phyloP scores from a whole-genome alignment of 2,888 invertebrate genomes.

The Cosmopolites sordidus region DNA sequence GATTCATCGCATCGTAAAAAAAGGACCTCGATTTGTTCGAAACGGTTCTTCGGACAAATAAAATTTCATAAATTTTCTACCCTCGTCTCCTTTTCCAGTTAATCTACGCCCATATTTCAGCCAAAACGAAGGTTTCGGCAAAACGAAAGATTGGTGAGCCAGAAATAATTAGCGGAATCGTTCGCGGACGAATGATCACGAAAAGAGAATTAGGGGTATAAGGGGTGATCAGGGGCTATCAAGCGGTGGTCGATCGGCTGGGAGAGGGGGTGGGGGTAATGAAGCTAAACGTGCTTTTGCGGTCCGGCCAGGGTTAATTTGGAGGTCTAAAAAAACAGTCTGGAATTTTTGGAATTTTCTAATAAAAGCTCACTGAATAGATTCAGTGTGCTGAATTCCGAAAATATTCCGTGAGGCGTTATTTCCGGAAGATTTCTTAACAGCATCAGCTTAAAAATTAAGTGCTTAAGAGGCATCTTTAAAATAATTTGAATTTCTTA shows the following conservation, averaged over 20 bases:
- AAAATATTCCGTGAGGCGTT: too few relatives aligned
- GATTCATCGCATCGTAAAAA: too few relatives aligned
- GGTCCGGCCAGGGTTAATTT: constrained; percentile 9
- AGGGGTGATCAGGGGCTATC: not conserved
- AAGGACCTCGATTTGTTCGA: too few relatives aligned
- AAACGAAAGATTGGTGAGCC: constrained; percentile 20
- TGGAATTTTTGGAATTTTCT: constrained; percentile 11
- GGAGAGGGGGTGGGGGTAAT: not conserved
- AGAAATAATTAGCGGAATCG: constrained; percentile 22
- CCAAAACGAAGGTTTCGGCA: constrained; percentile 15
- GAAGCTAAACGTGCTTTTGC: constrained; percentile 7
- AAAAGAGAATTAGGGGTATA: constrained; percentile 15
- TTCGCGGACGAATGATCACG: constrained; percentile 20
- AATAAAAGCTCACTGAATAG: not conserved
- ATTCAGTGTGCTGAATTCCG: too few relatives aligned
- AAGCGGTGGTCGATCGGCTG: too few relatives aligned
- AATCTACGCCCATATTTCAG: constrained; percentile 15
- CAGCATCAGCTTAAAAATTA: too few relatives aligned
- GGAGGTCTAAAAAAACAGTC: not conserved
- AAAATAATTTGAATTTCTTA: too few relatives aligned
- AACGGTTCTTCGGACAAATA: not conserved
- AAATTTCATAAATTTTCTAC: not conserved
- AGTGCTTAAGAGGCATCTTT: too few relatives aligned
- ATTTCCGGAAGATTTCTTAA: too few relatives aligned
- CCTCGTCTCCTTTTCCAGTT: constrained; percentile 1